Base-by-base conservation (phyloP, 2,888 invertebrate genomes). In the Polymixis flavicincta region DNA sequence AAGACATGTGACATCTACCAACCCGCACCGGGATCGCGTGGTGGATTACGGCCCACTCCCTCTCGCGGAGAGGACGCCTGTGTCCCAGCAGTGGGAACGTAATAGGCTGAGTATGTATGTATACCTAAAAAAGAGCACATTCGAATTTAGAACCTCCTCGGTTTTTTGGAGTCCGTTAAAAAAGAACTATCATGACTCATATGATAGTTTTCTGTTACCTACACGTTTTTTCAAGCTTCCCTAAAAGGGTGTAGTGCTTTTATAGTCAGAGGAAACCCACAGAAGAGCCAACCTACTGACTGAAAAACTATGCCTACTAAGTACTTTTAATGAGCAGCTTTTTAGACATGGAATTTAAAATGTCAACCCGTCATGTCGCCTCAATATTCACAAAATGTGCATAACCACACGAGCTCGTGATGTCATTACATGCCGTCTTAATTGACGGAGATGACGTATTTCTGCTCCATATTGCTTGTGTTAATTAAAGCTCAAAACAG, bases 371-470 rank as follows among this genome's bases (percentile, higher is more conserved):
- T 19, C 37, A 37, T 59, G 6, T n/a, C 11, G 25, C 57, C 22
- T 73, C 17, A 69, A 76, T 61, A 55, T 77, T 32, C 0, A 60
- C 59, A 48, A 54, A 52, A 55, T 67, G 14, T 61, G 42, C 73
- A 63, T 48, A 54, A 28, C 50, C 11, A 60, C 50, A 57, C n/a
- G 45, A 48, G n/a, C 5, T n/a, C n/a, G 52, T 67, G 63, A 74
- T 59, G 64, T 67, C 63, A 80, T 74, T 64, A 57, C 14, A 54
- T 52, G 50, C 61, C 52, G 45, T 5, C 63, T 52, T 80, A 80
- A 78, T 80, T 67, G 81, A 52, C 81, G 81, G 66, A 74, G 81
- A 74, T 74, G 75, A 67, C 59, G 37, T 54, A 65, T 74, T 37
- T 68, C 52, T 42, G 28, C 67, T 54, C 22, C 64, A 81, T 68